Base-by-base conservation (phyloP, 2,113 vertebrate genomes). In the Polypterus senegalus region DNA sequence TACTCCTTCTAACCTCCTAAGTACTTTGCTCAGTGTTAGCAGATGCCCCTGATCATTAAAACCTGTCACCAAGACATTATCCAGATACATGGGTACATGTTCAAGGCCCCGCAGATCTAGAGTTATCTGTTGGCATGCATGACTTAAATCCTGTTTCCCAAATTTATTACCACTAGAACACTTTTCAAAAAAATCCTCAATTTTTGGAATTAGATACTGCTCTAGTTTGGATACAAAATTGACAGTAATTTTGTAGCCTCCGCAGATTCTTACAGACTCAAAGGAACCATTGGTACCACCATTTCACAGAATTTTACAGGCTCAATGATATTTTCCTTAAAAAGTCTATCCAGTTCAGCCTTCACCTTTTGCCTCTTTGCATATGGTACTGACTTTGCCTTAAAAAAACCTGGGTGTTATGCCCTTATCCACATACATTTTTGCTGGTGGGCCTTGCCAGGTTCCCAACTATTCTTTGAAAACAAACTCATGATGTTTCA, bases 71-170 rank as follows among this genome's bases (percentile, higher is more conserved):
- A 71, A 27, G 9, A 67, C 67, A n/a, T 73, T 43, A 45, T 69
- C 65, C 3, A 74, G 7, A 4, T 74, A 74, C 0, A 71, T 27
- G 0, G 60, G 49, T 0, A 66, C 49, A 9, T 71, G 54, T 46
- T 46, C 11, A 4, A 73, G 49, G 2, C 49, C 61, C 3, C 49
- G 45, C 2, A 69, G 5, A 5, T 71, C 53, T 7, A 70, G 45
- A 5, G 60, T 4, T 0, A 70, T 55, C 11, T 76, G 74, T 5
- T 69, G 65, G 48, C 67, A 70, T 3, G 68, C 66, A 64, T 70
- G 65, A 56, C 61, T 68, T 63, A 67, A 60, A 49, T 70, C 69
- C 47, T 63, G 44, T n/a, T 69, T 69, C 3, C 9, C 63, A 6
- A 63, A 69, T 9, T 49, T 58, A 9, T 65, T 53, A 7, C 67